Evolutionary conservation across 2,113 vertebrate genomes (phyloP).

Genomic region (Coracopsis vasa): DNA sequence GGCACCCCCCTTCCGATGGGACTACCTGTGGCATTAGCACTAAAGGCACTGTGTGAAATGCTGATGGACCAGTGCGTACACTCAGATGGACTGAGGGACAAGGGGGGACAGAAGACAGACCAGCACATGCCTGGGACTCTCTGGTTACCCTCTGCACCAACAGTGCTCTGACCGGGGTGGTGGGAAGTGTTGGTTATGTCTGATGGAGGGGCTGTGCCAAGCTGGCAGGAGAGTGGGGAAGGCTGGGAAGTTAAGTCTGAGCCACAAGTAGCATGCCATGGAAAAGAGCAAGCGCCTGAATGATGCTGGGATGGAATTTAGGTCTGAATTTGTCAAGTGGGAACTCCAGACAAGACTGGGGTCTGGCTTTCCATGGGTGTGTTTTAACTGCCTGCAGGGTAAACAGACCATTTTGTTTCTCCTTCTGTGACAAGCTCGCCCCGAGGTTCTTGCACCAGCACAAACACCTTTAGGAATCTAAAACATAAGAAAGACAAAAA

Average conservation of each 20-base stretch:
- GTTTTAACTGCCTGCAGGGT: constrained; percentile 62
- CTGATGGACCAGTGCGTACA: background rate
- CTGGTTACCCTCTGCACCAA: background rate
- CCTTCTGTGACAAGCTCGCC: constrained; percentile 83
- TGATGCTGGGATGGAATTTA: constrained; percentile 32
- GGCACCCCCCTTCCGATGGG: background rate
- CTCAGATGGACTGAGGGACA: constrained; percentile 7
- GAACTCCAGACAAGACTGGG: constrained; percentile 41
- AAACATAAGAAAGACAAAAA: constrained; percentile 77
- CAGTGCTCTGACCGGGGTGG: background rate
- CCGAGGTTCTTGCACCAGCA: constrained; percentile 80
- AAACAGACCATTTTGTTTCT: constrained; percentile 72
- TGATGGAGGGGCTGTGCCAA: background rate
- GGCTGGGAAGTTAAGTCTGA: background rate
- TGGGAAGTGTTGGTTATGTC: background rate
- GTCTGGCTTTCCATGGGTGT: constrained; percentile 36
- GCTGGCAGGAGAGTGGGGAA: background rate
- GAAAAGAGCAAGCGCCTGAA: constrained; percentile 44
- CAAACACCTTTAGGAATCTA: constrained; percentile 93
- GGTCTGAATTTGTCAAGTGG: constrained; percentile 37
- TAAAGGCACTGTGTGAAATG: constrained; percentile 68
- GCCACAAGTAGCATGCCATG: constrained; percentile 56
- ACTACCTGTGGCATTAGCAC: background rate
- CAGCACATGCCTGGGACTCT: background rate
- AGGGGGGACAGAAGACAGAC: background rate